Percentiles rank a stretch among this genome's conserved stretches.
Evolutionary conservation across 2,797 vertebrate species (phyloP).

Genomic region (Toxotes lorentzi): DNA sequence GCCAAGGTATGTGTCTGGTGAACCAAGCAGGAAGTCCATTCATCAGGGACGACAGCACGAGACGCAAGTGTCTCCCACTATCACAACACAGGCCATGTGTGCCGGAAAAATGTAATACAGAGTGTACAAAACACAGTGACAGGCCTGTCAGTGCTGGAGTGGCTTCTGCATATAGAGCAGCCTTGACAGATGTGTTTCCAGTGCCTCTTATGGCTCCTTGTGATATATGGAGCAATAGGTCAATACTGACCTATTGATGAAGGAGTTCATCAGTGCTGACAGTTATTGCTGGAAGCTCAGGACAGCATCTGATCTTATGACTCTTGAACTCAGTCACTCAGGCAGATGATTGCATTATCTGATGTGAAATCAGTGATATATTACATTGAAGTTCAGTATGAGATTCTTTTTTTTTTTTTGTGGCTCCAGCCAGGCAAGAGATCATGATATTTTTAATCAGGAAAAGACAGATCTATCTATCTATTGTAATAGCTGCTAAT

Average conservation of each 20-base stretch:
- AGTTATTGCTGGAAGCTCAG: conserved; percentile 52
- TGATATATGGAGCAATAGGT: conserved; percentile 53
- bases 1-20: conserved; percentile 43
- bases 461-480: background rate
- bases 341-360: conserved; percentile 45
- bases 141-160: conserved; percentile 30
- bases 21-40: conserved; percentile 66
- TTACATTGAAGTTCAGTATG: conserved; percentile 2
- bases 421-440: background rate
- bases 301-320: conserved; percentile 61
- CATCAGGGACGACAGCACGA: conserved; percentile 42
- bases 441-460: conserved; percentile 4
- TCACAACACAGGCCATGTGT: conserved; percentile 21
- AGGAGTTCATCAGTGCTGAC: conserved; percentile 63
- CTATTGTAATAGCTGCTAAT: background rate
- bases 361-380: conserved; percentile 33
- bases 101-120: conserved; percentile 10
- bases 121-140: conserved; percentile 7
- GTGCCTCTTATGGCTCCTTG: conserved; percentile 28
- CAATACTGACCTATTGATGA: conserved; percentile 58
- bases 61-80: conserved; percentile 7
- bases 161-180: conserved; percentile 9
- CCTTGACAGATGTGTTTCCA: conserved; percentile 52
- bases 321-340: conserved; percentile 44
- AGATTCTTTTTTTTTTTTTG: conserved; percentile 18